These are phyloP conservation scores for Gallinago nigripennis DNA, from an alignment of 2,797 vertebrate species.

Conservation along the genomic window DNA sequence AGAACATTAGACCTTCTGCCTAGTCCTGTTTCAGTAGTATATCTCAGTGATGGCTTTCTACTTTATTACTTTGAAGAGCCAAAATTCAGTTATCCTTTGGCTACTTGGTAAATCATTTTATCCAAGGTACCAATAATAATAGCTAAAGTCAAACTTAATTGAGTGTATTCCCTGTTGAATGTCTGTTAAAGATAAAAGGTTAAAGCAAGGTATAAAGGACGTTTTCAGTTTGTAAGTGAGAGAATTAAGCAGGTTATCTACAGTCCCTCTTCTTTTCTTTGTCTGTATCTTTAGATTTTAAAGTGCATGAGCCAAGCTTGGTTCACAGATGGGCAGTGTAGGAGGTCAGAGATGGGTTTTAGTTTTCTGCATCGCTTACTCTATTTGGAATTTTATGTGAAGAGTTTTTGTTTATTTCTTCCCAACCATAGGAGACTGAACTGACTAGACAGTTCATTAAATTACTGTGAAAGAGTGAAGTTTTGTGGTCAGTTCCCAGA, in stretches of 20 bases:
- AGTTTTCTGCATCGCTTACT: background rate
- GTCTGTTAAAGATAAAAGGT: conserved; percentile 1
- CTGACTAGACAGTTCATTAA: background rate
- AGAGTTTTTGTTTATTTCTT: background rate
- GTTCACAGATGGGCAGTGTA: background rate
- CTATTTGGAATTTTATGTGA: background rate
- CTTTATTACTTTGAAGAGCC: background rate
- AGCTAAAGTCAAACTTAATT: conserved; percentile 11
- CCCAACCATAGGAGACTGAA: background rate
- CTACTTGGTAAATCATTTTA: conserved; percentile 20
- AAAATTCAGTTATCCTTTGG: conserved; percentile 17
- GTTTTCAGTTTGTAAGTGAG: conserved; percentile 7
- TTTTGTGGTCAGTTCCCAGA: background rate
- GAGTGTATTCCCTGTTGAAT: background rate
- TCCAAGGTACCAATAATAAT: background rate
- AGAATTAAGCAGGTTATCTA: conserved; percentile 13
- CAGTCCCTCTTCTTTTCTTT: background rate
- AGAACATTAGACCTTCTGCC: background rate
- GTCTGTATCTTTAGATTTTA: background rate
- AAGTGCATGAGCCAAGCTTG: background rate
- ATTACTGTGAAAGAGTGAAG: background rate
- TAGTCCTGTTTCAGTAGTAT: background rate
- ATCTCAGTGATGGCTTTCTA: background rate
- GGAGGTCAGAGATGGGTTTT: background rate
- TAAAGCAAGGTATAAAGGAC: background rate